These are phyloP conservation scores for Dinocampus coccinellae DNA, from an alignment of 2,888 invertebrate species.

Conservation along the genomic window DNA sequence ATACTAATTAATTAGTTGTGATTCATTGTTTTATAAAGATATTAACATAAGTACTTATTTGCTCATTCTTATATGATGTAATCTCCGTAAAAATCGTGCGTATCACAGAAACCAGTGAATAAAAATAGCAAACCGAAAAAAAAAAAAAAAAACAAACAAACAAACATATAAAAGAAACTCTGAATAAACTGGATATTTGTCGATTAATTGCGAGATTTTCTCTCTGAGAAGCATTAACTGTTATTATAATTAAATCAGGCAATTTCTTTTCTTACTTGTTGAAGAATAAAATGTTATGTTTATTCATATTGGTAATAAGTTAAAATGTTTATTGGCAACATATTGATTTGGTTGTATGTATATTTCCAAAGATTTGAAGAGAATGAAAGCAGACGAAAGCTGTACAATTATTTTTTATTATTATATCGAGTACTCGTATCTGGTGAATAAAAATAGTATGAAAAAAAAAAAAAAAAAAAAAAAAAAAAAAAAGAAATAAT, in stretches of 20 bases:
- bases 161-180: no score
- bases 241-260: background rate
- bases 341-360: no score
- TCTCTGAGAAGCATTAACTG: background rate
- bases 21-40: background rate
- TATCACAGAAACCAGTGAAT: background rate
- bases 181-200: background rate
- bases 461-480: background rate
- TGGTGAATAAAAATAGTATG: background rate
- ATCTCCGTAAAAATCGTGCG: background rate
- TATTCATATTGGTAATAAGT: background rate
- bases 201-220: background rate
- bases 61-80: slow-evolving; percentile 5
- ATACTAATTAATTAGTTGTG: background rate
- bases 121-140: no score
- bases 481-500: slow-evolving; percentile 30
- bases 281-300: background rate
- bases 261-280: no score
- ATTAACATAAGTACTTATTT: slow-evolving; percentile 17
- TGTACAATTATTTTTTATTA: no score
- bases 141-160: background rate
- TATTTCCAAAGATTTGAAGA: no score
- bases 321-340: background rate
- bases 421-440: background rate
- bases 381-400: no score